Base-by-base conservation (phyloP, 2,888 invertebrate species). In the Lithophane leautieri region DNA sequence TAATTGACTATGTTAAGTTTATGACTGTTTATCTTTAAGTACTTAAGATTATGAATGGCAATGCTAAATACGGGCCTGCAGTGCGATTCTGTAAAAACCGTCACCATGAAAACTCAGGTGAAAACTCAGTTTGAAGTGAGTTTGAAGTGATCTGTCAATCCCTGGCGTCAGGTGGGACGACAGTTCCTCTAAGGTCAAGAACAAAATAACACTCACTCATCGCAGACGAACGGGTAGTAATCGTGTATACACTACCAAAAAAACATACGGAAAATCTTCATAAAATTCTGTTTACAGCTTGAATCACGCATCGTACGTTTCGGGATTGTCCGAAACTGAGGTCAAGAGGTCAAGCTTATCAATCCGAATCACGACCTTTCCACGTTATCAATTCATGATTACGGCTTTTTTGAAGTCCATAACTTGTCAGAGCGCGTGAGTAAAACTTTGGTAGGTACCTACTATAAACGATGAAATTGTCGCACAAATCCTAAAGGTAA, bases 271-370 rank as follows among this genome's bases (percentile, higher is more conserved):
- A 72, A 65, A 72, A 52, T 52, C 22, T 34, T n/a, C 67, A 19
- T 7, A 22, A 14, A 34, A 14, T 68, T 76, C 62, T 47, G n/a
- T 70, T 77, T 70, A 78, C 44, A 22, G 52, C n/a, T 65, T 65
- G 52, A 47, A 7, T 79, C 34, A 78, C 19, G 44, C 34, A 6
- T 34, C 9, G 3, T 22, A n/a, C 47, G 40, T 34, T 72, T 73
- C 9, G 72, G 79, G 72, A 77, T 63, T 78, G 56, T 63, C 79
- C 79, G 6, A 79, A 77, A 58, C 22, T 2, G 7, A 78, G 50
- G 22, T 56, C 50, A 50, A 63, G 14, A 34, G 62, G 44, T 63
- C 77, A 14, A 58, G 19, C 42, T 78, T 19, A 42, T 58, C 71
- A 22, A 71, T 71, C 65, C n/a, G 1, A 42, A 79, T 52, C 58